These are phyloP conservation scores for Dasyprocta punctata DNA, from an alignment of 2,113 vertebrate genomes.

Conservation along the genomic window DNA sequence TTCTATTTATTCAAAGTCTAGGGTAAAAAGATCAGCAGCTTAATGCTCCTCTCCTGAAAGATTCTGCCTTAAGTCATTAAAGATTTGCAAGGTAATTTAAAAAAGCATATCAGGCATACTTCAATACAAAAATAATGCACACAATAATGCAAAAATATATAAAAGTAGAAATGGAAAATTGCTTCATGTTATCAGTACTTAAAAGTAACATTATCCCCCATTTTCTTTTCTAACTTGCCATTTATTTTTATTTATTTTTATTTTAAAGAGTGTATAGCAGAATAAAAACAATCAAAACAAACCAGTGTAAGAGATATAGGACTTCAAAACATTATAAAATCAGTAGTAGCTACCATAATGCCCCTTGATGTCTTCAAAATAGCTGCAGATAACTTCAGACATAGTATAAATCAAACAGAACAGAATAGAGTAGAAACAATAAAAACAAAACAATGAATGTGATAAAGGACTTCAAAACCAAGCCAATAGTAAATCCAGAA, in stretches of 20 bases:
- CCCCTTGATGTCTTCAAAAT: too few species aligned
- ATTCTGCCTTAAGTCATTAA: not conserved
- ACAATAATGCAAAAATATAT: not conserved
- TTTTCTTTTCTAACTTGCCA: not conserved
- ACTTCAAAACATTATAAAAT: too few species aligned
- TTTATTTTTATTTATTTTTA: not conserved
- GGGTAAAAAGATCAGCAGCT: not conserved
- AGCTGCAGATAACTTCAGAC: too few species aligned
- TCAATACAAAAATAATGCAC: not conserved
- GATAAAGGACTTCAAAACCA: too few species aligned
- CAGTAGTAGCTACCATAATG: too few species aligned
- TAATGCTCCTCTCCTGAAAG: not conserved
- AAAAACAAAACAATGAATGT: too few species aligned
- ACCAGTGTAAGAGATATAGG: too few species aligned
- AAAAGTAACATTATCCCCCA: not conserved
- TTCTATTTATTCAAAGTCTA: not conserved
- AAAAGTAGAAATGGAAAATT: not conserved
- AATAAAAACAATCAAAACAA: too few species aligned
- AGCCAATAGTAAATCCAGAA: too few species aligned
- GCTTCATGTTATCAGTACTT: not conserved
- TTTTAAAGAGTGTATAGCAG: too few species aligned
- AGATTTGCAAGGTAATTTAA: not conserved
- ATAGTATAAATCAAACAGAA: too few species aligned
- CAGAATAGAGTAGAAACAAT: too few species aligned
- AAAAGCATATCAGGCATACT: not conserved